Base-by-base conservation (phyloP, 2,888 invertebrate genomes). In the Epistrophella euchroma region DNA sequence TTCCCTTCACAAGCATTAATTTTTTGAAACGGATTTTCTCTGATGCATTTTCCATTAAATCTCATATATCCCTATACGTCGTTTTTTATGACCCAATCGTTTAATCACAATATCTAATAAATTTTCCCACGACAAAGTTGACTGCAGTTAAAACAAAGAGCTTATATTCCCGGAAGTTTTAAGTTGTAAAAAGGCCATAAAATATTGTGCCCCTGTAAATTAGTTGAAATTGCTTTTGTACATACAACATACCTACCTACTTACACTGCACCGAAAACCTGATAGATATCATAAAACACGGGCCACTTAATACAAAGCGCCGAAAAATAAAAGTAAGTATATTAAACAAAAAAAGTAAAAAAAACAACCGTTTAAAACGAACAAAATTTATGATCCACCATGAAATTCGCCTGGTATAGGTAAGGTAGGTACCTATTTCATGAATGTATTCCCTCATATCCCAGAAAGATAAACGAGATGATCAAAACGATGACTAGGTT, bases 401-500 rank as follows among this genome's bases (percentile, higher is more conserved):
- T 52, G 22, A 19, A 28, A 66, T 37, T 68, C 35, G 66, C 28
- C 52, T 64, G 88, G 85, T 37, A n/a, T n/a, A n/a, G 11, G 13
- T 40, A 40, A 4, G 4, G 4, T 89, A 19, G 5, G 1, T 52
- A 52, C 2, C 9, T 52, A 50, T 50, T 13, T 15, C 15, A 52
- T 25, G 15, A 52, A 56, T 35, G 90, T 88, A 89, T 89, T 60
- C 60, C 15, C 28, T 45, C 45, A 47, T 66, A 66, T 45, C 66
- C 47, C 47, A 2, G 88, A 74, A 88, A 82, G 90, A 75, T 79
- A 75, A 80, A 84, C 80, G 80, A 72, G 45, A 75, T 47, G 79
- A 74, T 80, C 79, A 75, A 79, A 71, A 71, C 58, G 64, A 75
- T 55, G 76, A 76, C 37, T 66, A 72, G 79, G 40, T 62, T 66